phyloP scores from a whole-genome alignment of 2,888 invertebrate genomes.

The Sipha maydis region DNA sequence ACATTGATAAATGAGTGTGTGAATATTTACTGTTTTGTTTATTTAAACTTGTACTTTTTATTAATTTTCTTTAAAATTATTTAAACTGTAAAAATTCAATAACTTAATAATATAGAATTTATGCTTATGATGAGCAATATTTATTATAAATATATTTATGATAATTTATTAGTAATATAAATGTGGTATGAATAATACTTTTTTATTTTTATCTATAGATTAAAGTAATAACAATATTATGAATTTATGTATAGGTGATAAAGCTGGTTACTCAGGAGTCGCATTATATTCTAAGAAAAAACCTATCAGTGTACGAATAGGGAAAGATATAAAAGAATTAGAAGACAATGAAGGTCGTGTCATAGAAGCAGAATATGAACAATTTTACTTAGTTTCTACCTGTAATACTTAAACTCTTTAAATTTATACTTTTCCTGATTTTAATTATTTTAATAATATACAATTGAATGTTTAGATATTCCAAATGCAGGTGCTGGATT shows the following conservation, averaged over 20 bases:
- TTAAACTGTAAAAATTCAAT: no score
- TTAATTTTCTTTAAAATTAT: no score
- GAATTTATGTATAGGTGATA: constrained; percentile 70
- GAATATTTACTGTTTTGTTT: no score
- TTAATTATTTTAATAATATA: background rate
- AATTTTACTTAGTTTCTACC: constrained; percentile 87
- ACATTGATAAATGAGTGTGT: no score
- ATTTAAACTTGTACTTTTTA: no score
- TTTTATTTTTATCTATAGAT: background rate
- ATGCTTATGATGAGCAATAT: no score
- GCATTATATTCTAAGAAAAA: constrained; percentile 85
- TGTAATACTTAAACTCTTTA: constrained; percentile 71
- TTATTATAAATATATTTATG: background rate
- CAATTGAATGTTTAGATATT: constrained; percentile 74
- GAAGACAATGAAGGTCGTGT: constrained; percentile 85
- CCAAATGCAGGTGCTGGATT: constrained; percentile 93
- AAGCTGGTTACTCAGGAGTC: constrained; percentile 93
- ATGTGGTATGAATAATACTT: no score
- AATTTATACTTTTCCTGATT: constrained; percentile 16
- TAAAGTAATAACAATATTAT: background rate
- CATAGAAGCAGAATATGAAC: constrained; percentile 92
- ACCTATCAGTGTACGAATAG: constrained; percentile 85
- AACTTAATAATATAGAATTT: no score
- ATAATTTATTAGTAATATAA: no score
- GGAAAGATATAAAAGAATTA: constrained; percentile 76